phyloP scores from a whole-genome alignment of 2,888 invertebrate genomes.

The Tiliacea aurago region DNA sequence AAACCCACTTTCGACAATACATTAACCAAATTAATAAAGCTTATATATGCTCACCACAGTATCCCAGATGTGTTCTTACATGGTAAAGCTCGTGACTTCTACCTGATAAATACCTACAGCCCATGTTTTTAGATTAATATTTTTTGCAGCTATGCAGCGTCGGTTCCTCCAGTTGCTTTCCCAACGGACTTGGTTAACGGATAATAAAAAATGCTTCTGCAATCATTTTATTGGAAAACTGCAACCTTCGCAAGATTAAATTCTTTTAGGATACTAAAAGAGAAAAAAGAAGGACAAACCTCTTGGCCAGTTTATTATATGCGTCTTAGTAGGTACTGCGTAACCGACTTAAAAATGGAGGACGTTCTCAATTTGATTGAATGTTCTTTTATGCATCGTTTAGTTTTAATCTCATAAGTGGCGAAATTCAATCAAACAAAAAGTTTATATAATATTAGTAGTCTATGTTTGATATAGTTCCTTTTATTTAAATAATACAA shows the following conservation, averaged over 20 bases:
- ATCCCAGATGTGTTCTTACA: too few species aligned
- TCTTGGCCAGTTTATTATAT: not conserved
- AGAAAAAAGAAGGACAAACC: not conserved
- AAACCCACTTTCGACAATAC: too few species aligned
- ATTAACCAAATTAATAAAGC: too few species aligned
- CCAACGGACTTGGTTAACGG: constrained; percentile 19
- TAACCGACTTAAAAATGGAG: not conserved
- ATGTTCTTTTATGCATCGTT: too few species aligned
- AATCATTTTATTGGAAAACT: constrained; percentile 22
- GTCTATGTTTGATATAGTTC: not conserved
- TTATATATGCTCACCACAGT: too few species aligned
- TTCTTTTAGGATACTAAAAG: not conserved
- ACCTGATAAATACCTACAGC: too few species aligned
- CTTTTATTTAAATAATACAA: not conserved
- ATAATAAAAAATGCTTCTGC: constrained; percentile 12
- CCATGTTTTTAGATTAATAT: not conserved
- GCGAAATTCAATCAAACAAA: not conserved
- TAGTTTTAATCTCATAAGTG: not conserved
- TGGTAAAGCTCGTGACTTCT: too few species aligned
- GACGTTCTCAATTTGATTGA: not conserved
- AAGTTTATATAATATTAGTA: not conserved
- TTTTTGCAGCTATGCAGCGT: constrained; percentile 5
- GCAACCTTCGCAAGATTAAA: constrained; percentile 11
- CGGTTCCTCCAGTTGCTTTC: constrained; percentile 2
- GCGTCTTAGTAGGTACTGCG: not conserved